phyloP scores from a whole-genome alignment of 2,888 invertebrate species.

The Serripes groenlandicus region DNA sequence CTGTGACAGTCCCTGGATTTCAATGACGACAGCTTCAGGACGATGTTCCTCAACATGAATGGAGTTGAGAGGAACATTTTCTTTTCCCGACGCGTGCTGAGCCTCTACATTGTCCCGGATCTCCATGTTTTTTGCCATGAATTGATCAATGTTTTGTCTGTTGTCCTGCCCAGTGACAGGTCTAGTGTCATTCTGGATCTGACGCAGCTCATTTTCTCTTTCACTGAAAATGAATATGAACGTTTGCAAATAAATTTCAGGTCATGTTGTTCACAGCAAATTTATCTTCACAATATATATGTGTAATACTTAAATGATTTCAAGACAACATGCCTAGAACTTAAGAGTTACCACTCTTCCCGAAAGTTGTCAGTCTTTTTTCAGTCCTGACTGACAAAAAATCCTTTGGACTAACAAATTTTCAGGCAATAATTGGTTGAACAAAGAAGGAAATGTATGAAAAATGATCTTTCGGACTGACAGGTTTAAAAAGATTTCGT shows the following conservation, averaged over 20 bases:
- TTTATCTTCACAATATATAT: too few relatives aligned
- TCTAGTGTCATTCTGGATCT: slow-evolving; percentile 80
- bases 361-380: too few relatives aligned
- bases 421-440: too few relatives aligned
- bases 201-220: slow-evolving; percentile 82
- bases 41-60: slow-evolving; percentile 80
- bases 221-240: slow-evolving; percentile 72
- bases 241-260: neutral
- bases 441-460: too few relatives aligned
- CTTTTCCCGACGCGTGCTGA: slow-evolving; percentile 65
- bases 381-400: too few relatives aligned
- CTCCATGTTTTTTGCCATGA: slow-evolving; percentile 77
- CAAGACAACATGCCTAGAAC: too few relatives aligned
- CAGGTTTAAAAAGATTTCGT: too few relatives aligned
- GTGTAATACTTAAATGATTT: too few relatives aligned
- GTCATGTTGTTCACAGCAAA: too few relatives aligned
- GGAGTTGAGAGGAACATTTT: slow-evolving; percentile 78
- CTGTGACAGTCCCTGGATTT: slow-evolving; percentile 84
- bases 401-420: too few relatives aligned
- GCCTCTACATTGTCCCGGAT: slow-evolving; percentile 50
- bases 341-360: too few relatives aligned
- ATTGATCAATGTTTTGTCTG: slow-evolving; percentile 77
- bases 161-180: slow-evolving; percentile 83
- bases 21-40: slow-evolving; percentile 83
- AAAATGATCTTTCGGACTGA: too few relatives aligned